phyloP scores from a whole-genome alignment of 2,797 vertebrate species.

The Microctenopoma steveboyesi region DNA sequence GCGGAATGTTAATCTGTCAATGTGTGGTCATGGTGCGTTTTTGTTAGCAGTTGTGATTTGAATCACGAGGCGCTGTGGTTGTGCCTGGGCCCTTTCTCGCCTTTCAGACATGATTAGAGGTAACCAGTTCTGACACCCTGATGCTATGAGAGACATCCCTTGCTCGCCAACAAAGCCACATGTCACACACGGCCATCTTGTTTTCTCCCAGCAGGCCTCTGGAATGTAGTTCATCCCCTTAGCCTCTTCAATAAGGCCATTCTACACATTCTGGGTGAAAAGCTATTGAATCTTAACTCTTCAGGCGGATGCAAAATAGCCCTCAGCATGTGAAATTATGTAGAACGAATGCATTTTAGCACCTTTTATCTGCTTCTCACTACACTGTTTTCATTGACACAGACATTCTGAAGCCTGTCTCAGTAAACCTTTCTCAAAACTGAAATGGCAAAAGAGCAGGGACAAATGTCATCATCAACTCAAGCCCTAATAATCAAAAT shows the following conservation, averaged over 20 bases:
- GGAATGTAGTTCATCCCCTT: constrained; percentile 78
- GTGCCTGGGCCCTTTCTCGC: constrained; percentile 63
- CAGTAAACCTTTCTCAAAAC: constrained; percentile 64
- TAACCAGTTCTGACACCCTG: constrained; percentile 82
- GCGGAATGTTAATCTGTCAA: constrained; percentile 85
- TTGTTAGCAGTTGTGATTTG: constrained; percentile 77
- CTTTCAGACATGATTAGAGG: constrained; percentile 78
- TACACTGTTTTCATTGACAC: constrained; percentile 59
- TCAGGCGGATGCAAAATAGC: constrained; percentile 72
- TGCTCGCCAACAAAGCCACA: constrained; percentile 80
- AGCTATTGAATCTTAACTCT: constrained; percentile 78
- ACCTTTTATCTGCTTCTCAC: constrained; percentile 65
- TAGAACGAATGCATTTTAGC: constrained; percentile 76
- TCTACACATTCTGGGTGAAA: constrained; percentile 75
- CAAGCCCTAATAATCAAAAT: constrained; percentile 12
- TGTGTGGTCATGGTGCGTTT: constrained; percentile 82
- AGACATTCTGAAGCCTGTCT: constrained; percentile 62
- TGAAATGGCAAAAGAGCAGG: constrained; percentile 62
- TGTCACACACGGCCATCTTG: constrained; percentile 83
- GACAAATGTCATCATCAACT: constrained; percentile 60
- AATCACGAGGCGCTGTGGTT: constrained; percentile 80
- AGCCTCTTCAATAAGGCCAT: constrained; percentile 69
- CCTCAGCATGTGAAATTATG: constrained; percentile 76
- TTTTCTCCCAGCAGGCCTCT: constrained; percentile 77
- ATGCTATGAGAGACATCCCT: constrained; percentile 83